A percentile compares a stretch with the other conserved stretches of the same genome.
These are phyloP conservation scores for Acromyrmex heyeri DNA, from an alignment of 1,140 invertebrate genomes.

Conservation along the genomic window DNA sequence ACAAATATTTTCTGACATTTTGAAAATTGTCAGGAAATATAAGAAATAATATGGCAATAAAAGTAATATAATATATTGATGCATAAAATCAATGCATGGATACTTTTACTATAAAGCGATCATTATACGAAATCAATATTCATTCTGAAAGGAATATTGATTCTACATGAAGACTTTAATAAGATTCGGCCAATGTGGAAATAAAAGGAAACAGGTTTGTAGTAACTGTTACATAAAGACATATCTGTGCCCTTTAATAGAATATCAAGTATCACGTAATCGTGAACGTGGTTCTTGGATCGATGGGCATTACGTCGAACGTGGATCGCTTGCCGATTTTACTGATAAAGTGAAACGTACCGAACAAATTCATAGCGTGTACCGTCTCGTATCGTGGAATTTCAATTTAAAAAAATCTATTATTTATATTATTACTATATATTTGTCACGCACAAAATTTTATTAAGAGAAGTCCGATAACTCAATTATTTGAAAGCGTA, in stretches of 20 bases:
- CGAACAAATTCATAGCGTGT: slow-evolving; percentile 48
- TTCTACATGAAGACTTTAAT: background rate
- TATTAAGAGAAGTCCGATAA: background rate
- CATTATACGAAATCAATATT: background rate
- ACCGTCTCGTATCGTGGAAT: slow-evolving; percentile 35
- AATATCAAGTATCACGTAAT: slow-evolving; percentile 59
- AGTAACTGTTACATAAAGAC: slow-evolving; percentile 20
- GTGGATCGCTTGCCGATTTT: slow-evolving; percentile 54
- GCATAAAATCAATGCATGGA: background rate
- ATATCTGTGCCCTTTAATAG: slow-evolving; percentile 32
- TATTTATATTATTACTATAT: slow-evolving; percentile 26
- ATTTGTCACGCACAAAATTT: slow-evolving; percentile 20
- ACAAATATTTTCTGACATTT: slow-evolving; percentile 10
- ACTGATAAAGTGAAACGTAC: slow-evolving; percentile 47
- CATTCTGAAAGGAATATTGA: background rate
- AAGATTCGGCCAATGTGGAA: background rate
- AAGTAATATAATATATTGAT: background rate
- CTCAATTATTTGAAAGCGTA: background rate
- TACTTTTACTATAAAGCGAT: background rate
- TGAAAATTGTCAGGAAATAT: background rate
- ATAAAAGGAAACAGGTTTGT: background rate
- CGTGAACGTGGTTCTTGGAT: slow-evolving; percentile 44
- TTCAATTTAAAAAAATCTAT: slow-evolving; percentile 46
- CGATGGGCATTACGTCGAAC: slow-evolving; percentile 51
- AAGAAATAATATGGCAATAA: background rate